Evolutionary conservation across 1,140 invertebrate species (phyloP), one percentile per base, ranked within the genome.

Genomic region (Orius insidiosus): DNA sequence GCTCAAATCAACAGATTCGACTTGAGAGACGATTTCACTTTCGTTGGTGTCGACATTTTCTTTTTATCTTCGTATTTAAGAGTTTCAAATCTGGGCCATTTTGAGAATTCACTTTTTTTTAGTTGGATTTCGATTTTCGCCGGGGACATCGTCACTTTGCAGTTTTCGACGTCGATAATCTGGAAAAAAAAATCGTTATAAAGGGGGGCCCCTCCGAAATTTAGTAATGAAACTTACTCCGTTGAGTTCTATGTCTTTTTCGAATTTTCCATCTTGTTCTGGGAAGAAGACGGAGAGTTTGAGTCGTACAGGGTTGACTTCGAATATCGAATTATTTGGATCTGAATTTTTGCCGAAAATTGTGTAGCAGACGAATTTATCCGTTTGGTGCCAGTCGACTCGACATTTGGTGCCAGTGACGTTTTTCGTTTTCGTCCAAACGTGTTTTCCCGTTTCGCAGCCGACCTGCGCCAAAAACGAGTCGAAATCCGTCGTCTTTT

Each of bases 51-150:
- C n/a, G n/a, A n/a, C 46, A 56, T 58, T 14, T 58, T 58, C 40
- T 65, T 62, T 48, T 59, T 46, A 31, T 59, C 53, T n/a, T n/a
- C n/a, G n/a, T n/a, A n/a, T 52, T 60, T 53, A 2, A 75, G 72
- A 54, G 83, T 71, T 56, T 82, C 73, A 7, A 92, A 58, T 52
- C 76, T 76, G 2, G 67, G 56, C 94, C 94, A 98, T 39, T 74
- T 75, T 13, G 79, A 76, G 2, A 78, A 68, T 55, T 89, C 84
- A n/a, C 72, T 75, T 67, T 98, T 97, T 50, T 77, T 82, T 56
- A 98, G 58, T 55, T 84, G 89, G 8, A 98, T 83, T 67, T 98
- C 94, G 13, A 96, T 76, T 74, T 98, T 98, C n/a, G 89, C 83
- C 40, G 80, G 80, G 51, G 80, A 68, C 76, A 96, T 85, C 10